Evolutionary conservation across 2,888 invertebrate genomes (phyloP).

Genomic region (Eristalinus sepulchralis): DNA sequence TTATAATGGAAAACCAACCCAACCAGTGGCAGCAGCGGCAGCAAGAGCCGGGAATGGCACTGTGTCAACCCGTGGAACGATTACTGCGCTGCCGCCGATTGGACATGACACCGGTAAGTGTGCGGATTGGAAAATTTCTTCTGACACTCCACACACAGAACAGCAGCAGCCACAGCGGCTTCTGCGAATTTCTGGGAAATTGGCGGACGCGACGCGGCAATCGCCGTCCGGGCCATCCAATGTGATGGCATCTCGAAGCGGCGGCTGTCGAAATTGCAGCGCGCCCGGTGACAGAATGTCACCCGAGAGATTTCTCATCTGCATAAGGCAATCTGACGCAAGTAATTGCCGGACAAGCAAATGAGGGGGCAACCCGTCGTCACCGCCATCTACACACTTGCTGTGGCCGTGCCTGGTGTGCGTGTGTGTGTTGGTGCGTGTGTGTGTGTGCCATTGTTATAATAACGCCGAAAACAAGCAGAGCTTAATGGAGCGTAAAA

Average conservation of each 20-base stretch:
- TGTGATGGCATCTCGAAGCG: slow-evolving; percentile 18
- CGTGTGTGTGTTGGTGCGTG: neutral
- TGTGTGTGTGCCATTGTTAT: slow-evolving; percentile 61
- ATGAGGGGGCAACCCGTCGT: slow-evolving; percentile 4
- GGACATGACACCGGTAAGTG: slow-evolving; percentile 66
- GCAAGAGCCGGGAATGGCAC: slow-evolving; percentile 57
- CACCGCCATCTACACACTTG: neutral
- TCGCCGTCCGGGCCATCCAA: neutral
- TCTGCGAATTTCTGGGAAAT: slow-evolving; percentile 4
- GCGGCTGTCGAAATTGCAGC: slow-evolving; percentile 39
- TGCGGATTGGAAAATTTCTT: slow-evolving; percentile 67
- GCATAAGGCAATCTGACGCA: slow-evolving; percentile 60
- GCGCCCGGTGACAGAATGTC: slow-evolving; percentile 36
- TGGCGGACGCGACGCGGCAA: neutral
- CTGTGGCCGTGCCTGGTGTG: neutral
- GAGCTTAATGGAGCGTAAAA: slow-evolving; percentile 78
- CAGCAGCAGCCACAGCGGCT: slow-evolving; percentile 29
- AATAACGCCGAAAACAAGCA: slow-evolving; percentile 71
- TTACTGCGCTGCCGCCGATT: slow-evolving; percentile 48
- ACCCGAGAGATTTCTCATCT: slow-evolving; percentile 63
- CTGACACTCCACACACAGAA: slow-evolving; percentile 54
- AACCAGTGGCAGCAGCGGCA: slow-evolving; percentile 55
- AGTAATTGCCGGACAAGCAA: slow-evolving; percentile 67
- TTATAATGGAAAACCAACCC: slow-evolving; percentile 56
- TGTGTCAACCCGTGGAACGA: slow-evolving; percentile 59